Evolutionary conservation across 2,888 invertebrate species (phyloP).

Genomic region (Cylloceria caligata): DNA sequence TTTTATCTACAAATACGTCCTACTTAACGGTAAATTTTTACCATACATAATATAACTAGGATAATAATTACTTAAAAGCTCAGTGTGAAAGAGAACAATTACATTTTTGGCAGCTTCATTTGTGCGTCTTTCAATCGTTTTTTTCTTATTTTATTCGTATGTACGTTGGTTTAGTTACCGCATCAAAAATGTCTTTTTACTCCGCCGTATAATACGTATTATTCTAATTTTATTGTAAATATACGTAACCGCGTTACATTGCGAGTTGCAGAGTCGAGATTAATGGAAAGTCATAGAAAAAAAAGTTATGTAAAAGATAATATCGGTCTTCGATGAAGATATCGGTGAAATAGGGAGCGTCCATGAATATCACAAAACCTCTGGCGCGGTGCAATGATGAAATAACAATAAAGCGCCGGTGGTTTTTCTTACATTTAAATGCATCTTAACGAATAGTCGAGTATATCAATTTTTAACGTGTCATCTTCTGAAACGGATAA

Average conservation of each 20-base stretch:
- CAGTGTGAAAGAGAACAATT: conserved; percentile 67
- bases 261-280: conserved; percentile 62
- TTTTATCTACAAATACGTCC: conserved; percentile 76
- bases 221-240: conserved; percentile 24
- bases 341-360: conserved; percentile 40
- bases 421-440: conserved; percentile 45
- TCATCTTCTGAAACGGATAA: conserved; percentile 12
- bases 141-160: conserved; percentile 16
- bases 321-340: conserved; percentile 50
- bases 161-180: conserved; percentile 36
- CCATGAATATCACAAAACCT: conserved; percentile 64
- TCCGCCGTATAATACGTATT: conserved; percentile 8
- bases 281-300: conserved; percentile 1
- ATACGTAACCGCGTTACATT: conserved; percentile 39
- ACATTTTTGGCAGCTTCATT: conserved; percentile 76
- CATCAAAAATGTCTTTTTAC: conserved; percentile 49
- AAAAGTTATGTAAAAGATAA: conserved; percentile 33
- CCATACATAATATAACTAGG: conserved; percentile 53
- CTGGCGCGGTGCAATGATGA: conserved; percentile 42
- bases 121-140: conserved; percentile 74
- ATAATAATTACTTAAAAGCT: conserved; percentile 67
- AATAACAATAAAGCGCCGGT: conserved; percentile 33
- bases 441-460: conserved; percentile 33
- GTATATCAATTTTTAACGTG: conserved; percentile 26
- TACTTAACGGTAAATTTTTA: conserved; percentile 62